Conservation (phyloP, 2,888 invertebrate genomes). For the Aromia moschata region DNA sequence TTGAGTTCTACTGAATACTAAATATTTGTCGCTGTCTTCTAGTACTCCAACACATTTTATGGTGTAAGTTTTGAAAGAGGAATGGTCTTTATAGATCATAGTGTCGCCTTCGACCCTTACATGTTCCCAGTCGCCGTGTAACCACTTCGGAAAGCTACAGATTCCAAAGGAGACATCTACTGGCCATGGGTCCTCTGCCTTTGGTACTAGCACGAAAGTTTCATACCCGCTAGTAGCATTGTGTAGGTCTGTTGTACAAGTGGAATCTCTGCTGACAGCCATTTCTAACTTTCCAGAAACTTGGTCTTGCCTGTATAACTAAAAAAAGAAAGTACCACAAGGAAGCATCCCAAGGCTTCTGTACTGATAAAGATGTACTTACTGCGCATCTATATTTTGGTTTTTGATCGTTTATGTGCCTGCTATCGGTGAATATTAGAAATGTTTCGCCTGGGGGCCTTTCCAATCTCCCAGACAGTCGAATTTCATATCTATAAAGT, state of each 20-base stretch:
- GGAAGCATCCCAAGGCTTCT: neutral
- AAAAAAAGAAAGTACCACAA: constrained; percentile 20
- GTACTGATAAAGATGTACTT: constrained; percentile 50
- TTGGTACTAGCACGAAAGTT: constrained; percentile 65
- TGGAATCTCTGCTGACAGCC: constrained; percentile 72
- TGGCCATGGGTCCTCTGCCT: constrained; percentile 59
- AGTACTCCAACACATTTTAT: constrained; percentile 62
- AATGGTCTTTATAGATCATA: constrained; percentile 65
- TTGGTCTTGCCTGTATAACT: constrained; percentile 51
- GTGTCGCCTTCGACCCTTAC: constrained; percentile 63
- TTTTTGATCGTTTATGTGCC: constrained; percentile 59
- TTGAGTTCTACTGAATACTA: constrained; percentile 66
- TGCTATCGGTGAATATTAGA: constrained; percentile 67
- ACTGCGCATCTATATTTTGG: constrained; percentile 71
- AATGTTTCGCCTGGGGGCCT: constrained; percentile 67
- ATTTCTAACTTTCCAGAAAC: constrained; percentile 67
- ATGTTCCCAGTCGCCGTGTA: constrained; percentile 72
- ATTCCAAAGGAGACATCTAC: constrained; percentile 55
- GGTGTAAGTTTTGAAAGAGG: constrained; percentile 65
- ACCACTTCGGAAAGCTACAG: constrained; percentile 70
- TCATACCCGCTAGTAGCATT: constrained; percentile 69
- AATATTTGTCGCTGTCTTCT: constrained; percentile 62
- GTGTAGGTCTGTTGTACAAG: constrained; percentile 67
- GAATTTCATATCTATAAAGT: constrained; percentile 66
- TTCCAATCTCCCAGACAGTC: constrained; percentile 74